Percentiles rank a stretch among this genome's conserved stretches.
Evolutionary conservation across 2,888 invertebrate species (phyloP).

Genomic region (Rotaria socialis): DNA sequence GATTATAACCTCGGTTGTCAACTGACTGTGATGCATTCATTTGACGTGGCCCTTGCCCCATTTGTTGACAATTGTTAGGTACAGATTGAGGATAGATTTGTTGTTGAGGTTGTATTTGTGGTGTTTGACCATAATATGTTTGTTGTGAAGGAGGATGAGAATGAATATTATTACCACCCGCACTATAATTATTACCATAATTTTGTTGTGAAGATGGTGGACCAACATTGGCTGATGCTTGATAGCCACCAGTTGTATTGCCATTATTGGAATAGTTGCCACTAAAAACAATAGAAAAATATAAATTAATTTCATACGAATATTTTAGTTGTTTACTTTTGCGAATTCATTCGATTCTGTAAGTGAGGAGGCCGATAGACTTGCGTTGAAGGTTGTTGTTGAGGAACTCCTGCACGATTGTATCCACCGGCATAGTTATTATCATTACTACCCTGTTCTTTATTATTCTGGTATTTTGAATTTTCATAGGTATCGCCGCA

Average conservation of each 20-base stretch:
- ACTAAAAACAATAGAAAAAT: background rate
- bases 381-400: background rate
- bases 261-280: background rate
- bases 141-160: background rate
- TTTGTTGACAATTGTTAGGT: background rate
- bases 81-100: background rate
- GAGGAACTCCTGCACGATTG: constrained; percentile 3
- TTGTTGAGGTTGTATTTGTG: background rate
- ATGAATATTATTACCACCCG: background rate
- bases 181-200: background rate
- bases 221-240: background rate
- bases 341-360: background rate
- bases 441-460: background rate
- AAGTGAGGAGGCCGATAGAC: background rate
- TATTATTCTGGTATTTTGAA: background rate
- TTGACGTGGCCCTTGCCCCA: background rate
- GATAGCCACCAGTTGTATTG: background rate
- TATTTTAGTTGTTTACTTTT: background rate
- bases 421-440: constrained; percentile 5
- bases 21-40: background rate
- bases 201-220: background rate
- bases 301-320: too few species aligned
- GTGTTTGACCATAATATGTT: background rate
- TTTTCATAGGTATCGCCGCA: background rate
- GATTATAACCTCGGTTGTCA: background rate